These are phyloP conservation scores for Lacerta bilineata DNA, from an alignment of 2,797 vertebrate genomes.

Conservation along the genomic window DNA sequence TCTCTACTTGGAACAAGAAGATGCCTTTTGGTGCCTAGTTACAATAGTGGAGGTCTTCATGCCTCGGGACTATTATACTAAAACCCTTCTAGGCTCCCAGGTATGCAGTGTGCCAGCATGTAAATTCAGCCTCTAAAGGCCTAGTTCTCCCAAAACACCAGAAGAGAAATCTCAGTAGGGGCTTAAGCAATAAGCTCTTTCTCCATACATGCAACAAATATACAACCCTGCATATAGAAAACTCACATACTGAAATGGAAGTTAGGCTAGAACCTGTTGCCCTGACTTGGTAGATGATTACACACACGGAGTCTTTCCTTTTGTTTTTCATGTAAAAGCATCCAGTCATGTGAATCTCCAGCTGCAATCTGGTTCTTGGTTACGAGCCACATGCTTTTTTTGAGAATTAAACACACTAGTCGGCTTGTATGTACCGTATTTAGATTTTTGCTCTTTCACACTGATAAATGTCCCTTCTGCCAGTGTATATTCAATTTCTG, in stretches of 20 bases:
- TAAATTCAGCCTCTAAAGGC: neutral
- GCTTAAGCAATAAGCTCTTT: neutral
- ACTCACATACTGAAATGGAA: neutral
- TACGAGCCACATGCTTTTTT: neutral
- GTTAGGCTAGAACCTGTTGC: neutral
- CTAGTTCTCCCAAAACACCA: neutral
- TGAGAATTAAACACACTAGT: neutral
- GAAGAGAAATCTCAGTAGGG: neutral
- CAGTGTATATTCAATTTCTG: neutral
- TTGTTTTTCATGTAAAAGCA: neutral
- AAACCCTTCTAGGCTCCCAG: conserved; percentile 98
- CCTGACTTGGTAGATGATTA: neutral
- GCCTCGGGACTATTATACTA: conserved; percentile 98
- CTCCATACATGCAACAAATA: neutral
- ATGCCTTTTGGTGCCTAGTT: conserved; percentile 97
- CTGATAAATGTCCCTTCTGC: neutral
- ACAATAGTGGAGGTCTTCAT: conserved; percentile 97
- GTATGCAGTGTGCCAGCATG: conserved; percentile 72
- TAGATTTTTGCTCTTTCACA: neutral
- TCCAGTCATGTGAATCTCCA: neutral
- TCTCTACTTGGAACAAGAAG: conserved; percentile 96
- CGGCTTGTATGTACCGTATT: neutral
- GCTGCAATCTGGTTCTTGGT: neutral
- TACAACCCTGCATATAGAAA: neutral
- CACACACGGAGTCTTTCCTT: neutral